These are phyloP conservation scores for Drosophila micromelanica DNA, from an alignment of 1,140 invertebrate genomes.

Conservation along the genomic window DNA sequence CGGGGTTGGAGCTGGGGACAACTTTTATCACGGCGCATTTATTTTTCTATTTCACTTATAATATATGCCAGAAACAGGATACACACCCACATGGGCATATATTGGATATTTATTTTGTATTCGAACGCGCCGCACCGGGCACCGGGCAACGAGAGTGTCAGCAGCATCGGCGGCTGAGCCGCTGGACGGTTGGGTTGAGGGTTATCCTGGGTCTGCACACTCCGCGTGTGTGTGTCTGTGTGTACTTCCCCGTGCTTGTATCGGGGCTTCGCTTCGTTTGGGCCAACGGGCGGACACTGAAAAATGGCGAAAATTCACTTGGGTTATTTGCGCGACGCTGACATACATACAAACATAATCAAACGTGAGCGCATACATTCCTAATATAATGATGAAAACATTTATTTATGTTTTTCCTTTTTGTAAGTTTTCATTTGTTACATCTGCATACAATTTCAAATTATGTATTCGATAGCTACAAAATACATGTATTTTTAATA, in stretches of 20 bases:
- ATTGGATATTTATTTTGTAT: slow-evolving; percentile 84
- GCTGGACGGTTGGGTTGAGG: slow-evolving; percentile 67
- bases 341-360: slow-evolving; percentile 52
- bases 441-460: slow-evolving; percentile 4
- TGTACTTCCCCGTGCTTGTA: slow-evolving; percentile 31
- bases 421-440: slow-evolving; percentile 16
- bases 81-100: slow-evolving; percentile 81
- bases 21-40: slow-evolving; percentile 83
- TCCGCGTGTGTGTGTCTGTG: slow-evolving; percentile 21
- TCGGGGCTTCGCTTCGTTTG: slow-evolving; percentile 56
- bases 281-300: slow-evolving; percentile 77
- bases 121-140: slow-evolving; percentile 75
- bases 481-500: no score
- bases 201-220: slow-evolving; percentile 39
- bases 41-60: slow-evolving; percentile 84
- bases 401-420: slow-evolving; percentile 17
- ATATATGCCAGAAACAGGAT: slow-evolving; percentile 84
- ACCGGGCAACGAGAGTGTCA: slow-evolving; percentile 79
- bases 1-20: slow-evolving; percentile 43
- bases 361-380: slow-evolving; percentile 17
- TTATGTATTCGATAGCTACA: no score
- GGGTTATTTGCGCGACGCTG: slow-evolving; percentile 73
- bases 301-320: slow-evolving; percentile 83
- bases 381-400: slow-evolving; percentile 29
- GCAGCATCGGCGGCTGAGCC: slow-evolving; percentile 50